phyloP scores from a whole-genome alignment of 1,140 invertebrate species.

The Tetraneura akinire region DNA sequence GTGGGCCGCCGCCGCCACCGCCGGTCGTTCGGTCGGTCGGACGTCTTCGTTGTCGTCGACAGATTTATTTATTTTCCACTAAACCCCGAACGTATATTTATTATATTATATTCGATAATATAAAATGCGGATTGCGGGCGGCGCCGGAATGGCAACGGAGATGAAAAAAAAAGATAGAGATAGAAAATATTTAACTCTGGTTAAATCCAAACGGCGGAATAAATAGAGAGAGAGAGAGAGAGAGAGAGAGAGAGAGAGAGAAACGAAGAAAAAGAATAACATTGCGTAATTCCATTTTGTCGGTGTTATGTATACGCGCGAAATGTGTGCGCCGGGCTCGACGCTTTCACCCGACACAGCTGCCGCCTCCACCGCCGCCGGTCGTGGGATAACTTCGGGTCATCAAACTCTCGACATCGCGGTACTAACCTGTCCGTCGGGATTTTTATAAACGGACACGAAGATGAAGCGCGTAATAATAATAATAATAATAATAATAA shows the following conservation, averaged over 20 bases:
- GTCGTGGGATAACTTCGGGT: slow-evolving; percentile 34
- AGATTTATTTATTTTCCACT: neutral
- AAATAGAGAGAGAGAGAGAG: neutral
- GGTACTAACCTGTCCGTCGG: neutral
- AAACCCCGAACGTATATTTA: neutral
- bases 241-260: neutral
- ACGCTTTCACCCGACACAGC: slow-evolving; percentile 44
- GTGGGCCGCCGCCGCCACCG: neutral
- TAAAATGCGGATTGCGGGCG: no score
- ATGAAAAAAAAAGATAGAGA: no score
- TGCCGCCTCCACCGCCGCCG: neutral
- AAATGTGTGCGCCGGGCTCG: slow-evolving; percentile 36
- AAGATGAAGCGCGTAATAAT: neutral
- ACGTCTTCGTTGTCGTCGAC: neutral
- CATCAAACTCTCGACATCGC: slow-evolving; percentile 48
- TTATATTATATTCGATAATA: no score
- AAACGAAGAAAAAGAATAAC: slow-evolving; percentile 2
- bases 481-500: no score
- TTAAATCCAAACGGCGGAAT: no score
- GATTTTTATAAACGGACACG: neutral
- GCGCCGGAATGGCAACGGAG: no score
- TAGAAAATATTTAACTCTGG: no score
- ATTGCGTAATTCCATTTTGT: slow-evolving; percentile 41
- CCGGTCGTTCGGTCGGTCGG: neutral
- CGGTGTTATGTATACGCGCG: slow-evolving; percentile 28